These are phyloP conservation scores for Todiramphus saurophagus DNA, from an alignment of 2,113 vertebrate genomes.

Conservation along the genomic window DNA sequence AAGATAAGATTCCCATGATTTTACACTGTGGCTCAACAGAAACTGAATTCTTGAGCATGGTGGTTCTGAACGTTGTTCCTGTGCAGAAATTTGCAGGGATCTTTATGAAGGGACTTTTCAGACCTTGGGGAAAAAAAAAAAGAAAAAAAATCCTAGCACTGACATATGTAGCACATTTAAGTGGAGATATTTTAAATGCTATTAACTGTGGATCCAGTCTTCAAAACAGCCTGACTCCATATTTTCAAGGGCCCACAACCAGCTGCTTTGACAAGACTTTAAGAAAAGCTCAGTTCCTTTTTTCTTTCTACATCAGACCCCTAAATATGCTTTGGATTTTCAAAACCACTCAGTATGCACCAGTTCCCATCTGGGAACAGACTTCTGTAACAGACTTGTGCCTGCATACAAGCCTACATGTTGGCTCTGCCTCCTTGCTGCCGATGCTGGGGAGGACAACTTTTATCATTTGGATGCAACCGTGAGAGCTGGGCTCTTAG, in stretches of 20 bases:
- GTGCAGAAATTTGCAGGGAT: not conserved
- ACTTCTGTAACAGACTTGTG: not conserved
- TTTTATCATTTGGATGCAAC: not conserved
- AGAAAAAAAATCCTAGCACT: not conserved
- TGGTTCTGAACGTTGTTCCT: not conserved
- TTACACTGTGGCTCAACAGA: not conserved
- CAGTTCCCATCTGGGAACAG: not conserved
- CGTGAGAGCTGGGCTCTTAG: not conserved
- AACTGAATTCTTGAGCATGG: not conserved
- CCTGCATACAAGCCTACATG: not conserved
- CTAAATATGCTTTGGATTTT: slow-evolving; percentile 23
- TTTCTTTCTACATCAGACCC: not conserved
- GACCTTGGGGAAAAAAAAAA: not conserved
- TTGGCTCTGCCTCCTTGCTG: not conserved
- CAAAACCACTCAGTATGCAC: not conserved
- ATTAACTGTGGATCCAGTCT: not conserved
- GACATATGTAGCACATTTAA: not conserved
- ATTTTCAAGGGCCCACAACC: not conserved
- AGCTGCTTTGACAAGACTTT: not conserved
- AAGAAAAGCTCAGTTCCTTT: not conserved
- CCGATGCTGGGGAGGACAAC: not conserved
- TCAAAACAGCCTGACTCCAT: not conserved
- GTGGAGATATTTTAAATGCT: not conserved
- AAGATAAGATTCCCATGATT: not conserved
- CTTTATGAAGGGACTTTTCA: not conserved